Evolutionary conservation across 2,797 vertebrate species (phyloP).

Genomic region (Amazona ochrocephala): DNA sequence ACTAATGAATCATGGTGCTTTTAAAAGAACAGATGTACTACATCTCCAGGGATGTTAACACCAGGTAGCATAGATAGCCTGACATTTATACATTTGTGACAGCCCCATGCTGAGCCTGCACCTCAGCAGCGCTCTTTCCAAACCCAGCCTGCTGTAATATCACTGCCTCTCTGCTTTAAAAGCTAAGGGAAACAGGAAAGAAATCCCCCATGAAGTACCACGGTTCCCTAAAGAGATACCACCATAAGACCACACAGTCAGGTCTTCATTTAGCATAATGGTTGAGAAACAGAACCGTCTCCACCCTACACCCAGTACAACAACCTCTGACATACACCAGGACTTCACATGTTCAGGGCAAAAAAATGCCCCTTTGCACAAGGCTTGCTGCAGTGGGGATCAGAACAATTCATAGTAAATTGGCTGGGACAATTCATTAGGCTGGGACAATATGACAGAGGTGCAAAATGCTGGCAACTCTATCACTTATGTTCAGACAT

Average conservation of each 20-base stretch:
- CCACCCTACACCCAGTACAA: background rate
- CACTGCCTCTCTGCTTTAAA: background rate
- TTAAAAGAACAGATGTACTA: background rate
- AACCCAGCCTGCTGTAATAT: background rate
- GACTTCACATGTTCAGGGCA: background rate
- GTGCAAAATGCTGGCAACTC: background rate
- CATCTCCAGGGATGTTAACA: background rate
- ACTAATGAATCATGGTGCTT: background rate
- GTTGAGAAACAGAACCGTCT: background rate
- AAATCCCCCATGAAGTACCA: accelerated
- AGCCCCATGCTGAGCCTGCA: background rate
- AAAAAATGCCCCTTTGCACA: background rate
- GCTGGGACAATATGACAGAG: accelerated
- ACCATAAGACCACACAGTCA: background rate
- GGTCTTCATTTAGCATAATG: background rate
- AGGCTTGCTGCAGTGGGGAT: background rate
- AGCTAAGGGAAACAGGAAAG: background rate
- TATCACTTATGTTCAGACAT: background rate
- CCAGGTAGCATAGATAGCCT: background rate
- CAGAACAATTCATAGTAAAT: background rate
- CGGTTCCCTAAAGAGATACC: background rate
- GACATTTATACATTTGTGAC: background rate
- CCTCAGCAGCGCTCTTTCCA: background rate
- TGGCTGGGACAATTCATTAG: no score
- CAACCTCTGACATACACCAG: background rate